Evolutionary conservation across 2,888 invertebrate species (phyloP), one percentile per base, ranked within the genome.

Genomic region (Vandiemenella viatica): DNA sequence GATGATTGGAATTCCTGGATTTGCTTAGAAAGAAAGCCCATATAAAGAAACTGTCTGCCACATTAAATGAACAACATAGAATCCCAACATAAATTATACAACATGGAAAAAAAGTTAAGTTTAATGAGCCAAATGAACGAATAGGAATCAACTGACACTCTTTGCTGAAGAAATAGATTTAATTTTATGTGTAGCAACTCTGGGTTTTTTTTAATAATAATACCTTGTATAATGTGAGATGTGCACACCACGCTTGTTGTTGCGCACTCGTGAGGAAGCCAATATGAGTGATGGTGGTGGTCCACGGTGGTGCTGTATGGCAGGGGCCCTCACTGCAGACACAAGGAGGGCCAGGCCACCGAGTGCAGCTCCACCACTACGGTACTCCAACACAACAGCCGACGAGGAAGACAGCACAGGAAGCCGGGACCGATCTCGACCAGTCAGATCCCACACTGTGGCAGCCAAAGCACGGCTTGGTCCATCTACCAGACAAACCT

Each of bases 331-430:
- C n/a, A 88, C 75, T 1, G 85, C 76, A 45, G 82, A 84, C 1
- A 90, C 65, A 44, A 84, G 80, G 37, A 92, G 65, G 0, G 91
- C 87, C 1, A 84, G 79, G 46, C 87, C 86, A 13, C 92, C 92
- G 40, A 85, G 65, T 3, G 90, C 85, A 58, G 79, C 76, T 1
- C 61, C 61, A 2, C 92, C 91, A 63, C 90, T 89, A 54, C 75
- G 73, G 60, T 90, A 92, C 53, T 83, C 79, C 37, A 92, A 62
- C 1, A 85, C 77, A 32, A 91, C 72, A 5, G 83, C 83, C 61
- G 83, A 90, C 53, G 86, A 85, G 55, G 79, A 83, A 48, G 91
- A 90, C 0, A 89, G 81, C 0, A 85, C 79, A 0, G 97, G 97
- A 62, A 98, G 97, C 13, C 87, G 79, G 0, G 86, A 83, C 49